A percentile compares a stretch with the other conserved stretches of the same genome.
Evolutionary conservation across 1,140 invertebrate genomes (phyloP).

Genomic region (Brevipalpus yothersi): DNA sequence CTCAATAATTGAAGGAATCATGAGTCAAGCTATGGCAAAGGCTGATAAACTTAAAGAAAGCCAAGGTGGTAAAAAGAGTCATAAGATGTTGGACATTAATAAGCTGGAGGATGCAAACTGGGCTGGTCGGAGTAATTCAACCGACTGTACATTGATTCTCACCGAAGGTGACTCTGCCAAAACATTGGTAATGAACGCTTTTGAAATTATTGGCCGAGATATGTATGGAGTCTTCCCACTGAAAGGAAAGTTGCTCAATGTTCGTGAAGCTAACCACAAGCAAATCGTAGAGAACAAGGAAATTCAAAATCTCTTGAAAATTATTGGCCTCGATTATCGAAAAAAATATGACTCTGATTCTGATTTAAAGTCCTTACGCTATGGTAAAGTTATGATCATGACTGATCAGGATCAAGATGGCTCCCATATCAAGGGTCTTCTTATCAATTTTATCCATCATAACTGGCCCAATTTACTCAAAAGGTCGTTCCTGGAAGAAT

Average conservation of each 20-base stretch:
- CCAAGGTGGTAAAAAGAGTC: slow-evolving; percentile 61
- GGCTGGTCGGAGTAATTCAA: slow-evolving; percentile 50
- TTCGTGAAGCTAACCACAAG: slow-evolving; percentile 88
- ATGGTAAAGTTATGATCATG: slow-evolving; percentile 99
- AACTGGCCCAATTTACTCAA: slow-evolving; percentile 87
- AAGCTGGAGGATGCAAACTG: slow-evolving; percentile 98
- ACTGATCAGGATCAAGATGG: slow-evolving; percentile 94
- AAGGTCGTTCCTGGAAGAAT: slow-evolving; percentile 65
- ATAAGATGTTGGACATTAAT: slow-evolving; percentile 67
- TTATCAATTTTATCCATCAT: slow-evolving; percentile 97
- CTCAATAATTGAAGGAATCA: slow-evolving; percentile 71
- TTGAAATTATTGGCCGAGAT: slow-evolving; percentile 83
- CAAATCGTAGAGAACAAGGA: slow-evolving; percentile 93
- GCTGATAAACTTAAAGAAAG: slow-evolving; percentile 62
- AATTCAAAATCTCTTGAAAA: slow-evolving; percentile 92
- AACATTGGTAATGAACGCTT: slow-evolving; percentile 79
- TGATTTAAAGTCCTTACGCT: slow-evolving; percentile 72
- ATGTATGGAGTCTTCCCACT: slow-evolving; percentile 93
- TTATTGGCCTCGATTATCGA: slow-evolving; percentile 77
- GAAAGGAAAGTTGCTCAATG: slow-evolving; percentile 92
- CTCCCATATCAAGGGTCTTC: slow-evolving; percentile 92
- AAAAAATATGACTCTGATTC: slow-evolving; percentile 75
- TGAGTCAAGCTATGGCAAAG: slow-evolving; percentile 90
- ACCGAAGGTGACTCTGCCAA: slow-evolving; percentile 99
- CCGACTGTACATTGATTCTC: slow-evolving; percentile 81